Evolutionary conservation across 2,113 vertebrate genomes (phyloP), one percentile per base, ranked within the genome.

Genomic region (Spilogale gracilis): DNA sequence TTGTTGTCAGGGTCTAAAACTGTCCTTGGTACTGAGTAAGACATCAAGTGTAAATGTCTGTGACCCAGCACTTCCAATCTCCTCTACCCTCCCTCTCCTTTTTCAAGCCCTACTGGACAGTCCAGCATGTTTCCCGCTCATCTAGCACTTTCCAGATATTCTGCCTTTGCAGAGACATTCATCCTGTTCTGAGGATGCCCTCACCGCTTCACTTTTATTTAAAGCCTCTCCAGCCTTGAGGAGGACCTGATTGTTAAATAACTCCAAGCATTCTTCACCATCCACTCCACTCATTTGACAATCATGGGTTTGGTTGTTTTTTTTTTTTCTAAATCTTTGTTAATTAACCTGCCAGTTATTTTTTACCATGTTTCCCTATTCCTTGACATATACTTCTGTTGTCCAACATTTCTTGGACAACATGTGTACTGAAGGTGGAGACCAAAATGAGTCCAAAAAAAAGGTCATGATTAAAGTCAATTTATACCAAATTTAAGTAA

Each of bases 381-480:
- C 54, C 56, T 94, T 73, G 17, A 84, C 25, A 7, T 16, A 20
- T 21, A 52, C 21, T 74, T 82, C 25, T 50, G 25, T 50, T 60
- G 67, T 65, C 30, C 65, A 81, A 16, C 30, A 76, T 78, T 69
- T 74, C 25, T 50, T 78, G 74, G 45, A 78, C 65, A 91, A 23
- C 25, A 76, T 85, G 78, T 58, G 25, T 65, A 38, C 69, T 85
- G 27, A 76, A 80, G 30, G 30, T 74, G 52, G 79, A 81, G 38
- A 86, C 17, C 79, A 56, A 74, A 88, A 73, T 94, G 71, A 32
- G n/a, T 79, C 38, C 63, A 27, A 58, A 80, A 5, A 27, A 80
- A 90, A 96, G n/a, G 3, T 63, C 91, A 73, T 74, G 56, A 87
- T 80, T 83, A 95, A 94, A 76, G 58, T 87, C 56, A 54, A 32